A percentile compares a stretch with the other conserved stretches of the same genome.
These are phyloP conservation scores for Hirtodrosophila alboralis DNA, from an alignment of 2,888 invertebrate species.

Conservation along the genomic window DNA sequence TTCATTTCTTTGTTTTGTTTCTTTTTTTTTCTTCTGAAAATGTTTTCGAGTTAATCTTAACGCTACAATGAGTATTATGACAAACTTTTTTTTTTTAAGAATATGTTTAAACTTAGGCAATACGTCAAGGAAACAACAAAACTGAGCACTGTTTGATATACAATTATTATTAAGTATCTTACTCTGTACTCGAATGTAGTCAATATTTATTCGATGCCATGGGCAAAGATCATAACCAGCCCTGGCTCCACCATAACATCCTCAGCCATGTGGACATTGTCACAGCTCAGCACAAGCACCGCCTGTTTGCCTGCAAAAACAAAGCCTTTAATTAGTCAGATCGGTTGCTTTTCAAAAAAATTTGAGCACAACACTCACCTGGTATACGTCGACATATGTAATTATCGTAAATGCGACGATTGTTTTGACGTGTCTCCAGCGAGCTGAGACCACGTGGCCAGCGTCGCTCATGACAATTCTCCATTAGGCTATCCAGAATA, in stretches of 20 bases:
- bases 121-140: slow-evolving; percentile 72
- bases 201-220: slow-evolving; percentile 92
- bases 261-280: slow-evolving; percentile 97
- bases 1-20: slow-evolving; percentile 9
- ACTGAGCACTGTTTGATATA: slow-evolving; percentile 67
- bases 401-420: slow-evolving; percentile 95
- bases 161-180: slow-evolving; percentile 46
- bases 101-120: slow-evolving; percentile 37
- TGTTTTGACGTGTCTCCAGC: slow-evolving; percentile 96
- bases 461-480: slow-evolving; percentile 97
- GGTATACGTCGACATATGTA: slow-evolving; percentile 97
- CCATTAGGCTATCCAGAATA: slow-evolving; percentile 97
- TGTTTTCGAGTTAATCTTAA: slow-evolving; percentile 45
- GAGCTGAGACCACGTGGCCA: slow-evolving; percentile 98
- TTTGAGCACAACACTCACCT: slow-evolving; percentile 84
- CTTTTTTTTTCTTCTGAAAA: slow-evolving; percentile 3
- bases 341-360: background rate
- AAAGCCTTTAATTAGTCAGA: slow-evolving; percentile 47
- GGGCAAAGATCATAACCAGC: slow-evolving; percentile 99
- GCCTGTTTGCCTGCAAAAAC: slow-evolving; percentile 93
- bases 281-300: slow-evolving; percentile 96
- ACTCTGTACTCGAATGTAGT: slow-evolving; percentile 45
- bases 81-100: slow-evolving; percentile 12
- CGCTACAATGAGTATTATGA: slow-evolving; percentile 32
- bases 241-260: slow-evolving; percentile 98